Evolutionary conservation across 2,888 invertebrate species (phyloP).

Genomic region (Kuschelorhynchus macadamiae): DNA sequence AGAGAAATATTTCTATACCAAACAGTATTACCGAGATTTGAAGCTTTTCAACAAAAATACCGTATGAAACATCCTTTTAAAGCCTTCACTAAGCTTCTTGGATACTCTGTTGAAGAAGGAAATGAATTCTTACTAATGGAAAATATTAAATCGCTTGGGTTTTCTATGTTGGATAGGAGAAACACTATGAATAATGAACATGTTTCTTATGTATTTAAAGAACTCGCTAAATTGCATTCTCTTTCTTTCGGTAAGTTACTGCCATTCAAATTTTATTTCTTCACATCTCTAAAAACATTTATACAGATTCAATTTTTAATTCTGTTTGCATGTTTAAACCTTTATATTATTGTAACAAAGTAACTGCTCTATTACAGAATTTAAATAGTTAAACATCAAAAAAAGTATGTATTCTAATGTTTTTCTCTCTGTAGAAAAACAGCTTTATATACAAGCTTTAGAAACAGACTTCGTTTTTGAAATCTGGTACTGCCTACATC

Average conservation of each 20-base stretch:
- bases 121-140: conserved; percentile 36
- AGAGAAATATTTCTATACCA: conserved; percentile 30
- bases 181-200: conserved; percentile 18
- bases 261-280: too few relatives aligned
- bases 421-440: too few relatives aligned
- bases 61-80: conserved; percentile 13
- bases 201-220: conserved; percentile 12
- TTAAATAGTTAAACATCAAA: too few relatives aligned
- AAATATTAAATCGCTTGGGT: conserved; percentile 24
- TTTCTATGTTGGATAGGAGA: conserved; percentile 23
- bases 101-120: conserved; percentile 7
- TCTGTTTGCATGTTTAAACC: too few relatives aligned
- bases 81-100: conserved; percentile 13
- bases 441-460: too few relatives aligned
- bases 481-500: too few relatives aligned
- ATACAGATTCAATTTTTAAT: too few relatives aligned
- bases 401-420: too few relatives aligned
- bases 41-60: conserved; percentile 18
- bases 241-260: conserved; percentile 15
- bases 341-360: too few relatives aligned
- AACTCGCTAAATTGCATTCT: conserved; percentile 38
- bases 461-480: too few relatives aligned
- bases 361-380: too few relatives aligned
- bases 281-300: too few relatives aligned
- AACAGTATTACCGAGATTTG: conserved; percentile 26